Evolutionary conservation across 2,113 vertebrate species (phyloP).

Genomic region (Oncorhynchus gorbuscha): DNA sequence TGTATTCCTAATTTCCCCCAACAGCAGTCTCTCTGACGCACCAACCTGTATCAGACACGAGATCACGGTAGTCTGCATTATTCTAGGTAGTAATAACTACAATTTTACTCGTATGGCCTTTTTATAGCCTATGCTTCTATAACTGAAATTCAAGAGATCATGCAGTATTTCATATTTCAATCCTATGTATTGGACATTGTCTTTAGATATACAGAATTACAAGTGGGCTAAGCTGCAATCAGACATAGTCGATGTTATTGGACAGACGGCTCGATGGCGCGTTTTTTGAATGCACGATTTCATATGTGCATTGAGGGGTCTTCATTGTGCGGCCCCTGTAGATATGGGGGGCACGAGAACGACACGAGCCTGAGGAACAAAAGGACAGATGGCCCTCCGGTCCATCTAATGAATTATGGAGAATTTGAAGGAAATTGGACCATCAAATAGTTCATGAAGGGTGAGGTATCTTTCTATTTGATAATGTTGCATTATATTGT

Average conservation of each 20-base stretch:
- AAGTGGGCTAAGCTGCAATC: background rate
- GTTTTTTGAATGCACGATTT: slow-evolving; percentile 63
- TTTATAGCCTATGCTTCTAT: too few relatives aligned
- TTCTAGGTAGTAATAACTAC: too few relatives aligned
- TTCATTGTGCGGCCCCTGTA: slow-evolving; percentile 46
- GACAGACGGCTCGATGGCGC: slow-evolving; percentile 49
- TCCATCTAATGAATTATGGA: slow-evolving; percentile 50
- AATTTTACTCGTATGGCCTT: too few relatives aligned
- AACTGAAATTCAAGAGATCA: too few relatives aligned
- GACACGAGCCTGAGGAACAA: slow-evolving; percentile 78
- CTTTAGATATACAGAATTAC: too few relatives aligned
- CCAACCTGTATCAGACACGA: too few relatives aligned
- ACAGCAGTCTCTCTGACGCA: background rate
- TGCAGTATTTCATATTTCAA: too few relatives aligned
- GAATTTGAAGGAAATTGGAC: slow-evolving; percentile 42
- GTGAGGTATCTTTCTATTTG: slow-evolving; percentile 5
- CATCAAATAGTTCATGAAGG: slow-evolving; percentile 45
- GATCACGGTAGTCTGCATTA: too few relatives aligned
- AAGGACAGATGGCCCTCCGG: slow-evolving; percentile 73
- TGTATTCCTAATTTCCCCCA: slow-evolving; percentile 22
- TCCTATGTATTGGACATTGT: too few relatives aligned
- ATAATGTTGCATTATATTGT: background rate
- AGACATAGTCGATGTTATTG: slow-evolving; percentile 1
- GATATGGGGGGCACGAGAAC: slow-evolving; percentile 75
- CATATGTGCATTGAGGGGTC: slow-evolving; percentile 25